Evolutionary conservation across 2,888 invertebrate species (phyloP).

Genomic region (Chloroclystis v-ata): DNA sequence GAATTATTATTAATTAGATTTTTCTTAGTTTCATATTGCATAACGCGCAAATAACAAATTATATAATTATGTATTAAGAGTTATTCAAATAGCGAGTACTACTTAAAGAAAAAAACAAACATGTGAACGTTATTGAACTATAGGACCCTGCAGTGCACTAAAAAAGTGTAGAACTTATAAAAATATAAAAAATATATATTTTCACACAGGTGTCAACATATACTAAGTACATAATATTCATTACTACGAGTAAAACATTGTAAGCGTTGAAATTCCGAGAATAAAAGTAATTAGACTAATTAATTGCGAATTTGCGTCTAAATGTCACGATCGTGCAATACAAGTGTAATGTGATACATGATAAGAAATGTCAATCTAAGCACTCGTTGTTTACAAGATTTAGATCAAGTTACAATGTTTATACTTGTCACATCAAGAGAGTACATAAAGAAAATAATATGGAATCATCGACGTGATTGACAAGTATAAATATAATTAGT

Average conservation of each 20-base stretch:
- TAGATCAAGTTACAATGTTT: background rate
- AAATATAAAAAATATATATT: background rate
- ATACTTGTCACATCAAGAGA: background rate
- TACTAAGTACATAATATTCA: conserved; percentile 19
- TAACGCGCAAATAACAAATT: too few relatives aligned
- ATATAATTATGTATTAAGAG: too few relatives aligned
- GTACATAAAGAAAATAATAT: too few relatives aligned
- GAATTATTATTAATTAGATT: too few relatives aligned
- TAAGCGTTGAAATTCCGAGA: conserved; percentile 25
- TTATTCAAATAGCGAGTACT: too few relatives aligned
- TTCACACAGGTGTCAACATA: conserved; percentile 20
- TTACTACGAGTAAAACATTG: conserved; percentile 18
- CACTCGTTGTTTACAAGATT: background rate
- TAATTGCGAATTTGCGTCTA: conserved; percentile 20
- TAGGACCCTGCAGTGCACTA: too few relatives aligned
- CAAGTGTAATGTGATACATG: conserved; percentile 12
- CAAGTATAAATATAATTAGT: too few relatives aligned
- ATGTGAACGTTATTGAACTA: too few relatives aligned
- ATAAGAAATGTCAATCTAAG: background rate
- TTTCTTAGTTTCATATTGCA: too few relatives aligned
- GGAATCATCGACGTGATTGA: too few relatives aligned
- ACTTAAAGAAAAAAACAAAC: too few relatives aligned
- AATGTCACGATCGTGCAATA: conserved; percentile 20
- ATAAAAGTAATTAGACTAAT: conserved; percentile 25
- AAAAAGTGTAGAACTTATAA: too few relatives aligned